Percentiles rank a stretch among this genome's conserved stretches.
Conservation (phyloP, 2,888 invertebrate genomes). For the Drosophila aldrichi region DNA sequence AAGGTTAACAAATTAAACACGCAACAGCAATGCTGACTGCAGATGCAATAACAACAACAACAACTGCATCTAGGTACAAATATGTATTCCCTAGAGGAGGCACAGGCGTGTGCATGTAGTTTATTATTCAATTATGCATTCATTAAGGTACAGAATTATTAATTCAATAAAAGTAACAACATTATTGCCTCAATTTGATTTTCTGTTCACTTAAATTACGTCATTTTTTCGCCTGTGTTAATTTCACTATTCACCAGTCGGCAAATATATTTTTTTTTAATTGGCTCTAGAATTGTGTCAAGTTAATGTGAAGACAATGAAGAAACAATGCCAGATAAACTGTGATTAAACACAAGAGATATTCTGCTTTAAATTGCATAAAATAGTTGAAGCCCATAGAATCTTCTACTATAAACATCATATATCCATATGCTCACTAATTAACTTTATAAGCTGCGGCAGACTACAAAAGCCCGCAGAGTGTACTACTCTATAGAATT, state of each 20-base stretch:
- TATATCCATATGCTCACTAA: background rate
- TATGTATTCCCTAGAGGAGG: conserved; percentile 5
- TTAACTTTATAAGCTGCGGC: background rate
- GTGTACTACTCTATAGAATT: too few relatives aligned
- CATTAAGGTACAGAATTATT: conserved; percentile 78
- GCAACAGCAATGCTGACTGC: conserved; percentile 25
- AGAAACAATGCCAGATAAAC: background rate
- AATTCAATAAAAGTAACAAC: conserved; percentile 71
- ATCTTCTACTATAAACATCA: background rate
- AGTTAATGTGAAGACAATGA: background rate
- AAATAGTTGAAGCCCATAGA: background rate
- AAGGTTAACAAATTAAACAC: conserved; percentile 70
- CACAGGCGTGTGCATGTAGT: conserved; percentile 48
- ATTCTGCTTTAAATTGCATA: background rate
- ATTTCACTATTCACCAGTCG: background rate
- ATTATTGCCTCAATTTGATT: conserved; percentile 62
- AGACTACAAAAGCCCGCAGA: background rate
- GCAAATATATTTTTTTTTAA: background rate
- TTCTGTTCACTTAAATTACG: conserved; percentile 35
- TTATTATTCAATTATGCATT: conserved; percentile 79
- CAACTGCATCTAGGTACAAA: conserved; percentile 12
- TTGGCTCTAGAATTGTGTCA: background rate
- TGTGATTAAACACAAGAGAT: background rate
- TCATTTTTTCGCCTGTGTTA: conserved; percentile 29
- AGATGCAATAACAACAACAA: background rate